Evolutionary conservation across 2,113 vertebrate species (phyloP), one percentile per base, ranked within the genome.

Genomic region (Propithecus coquereli): DNA sequence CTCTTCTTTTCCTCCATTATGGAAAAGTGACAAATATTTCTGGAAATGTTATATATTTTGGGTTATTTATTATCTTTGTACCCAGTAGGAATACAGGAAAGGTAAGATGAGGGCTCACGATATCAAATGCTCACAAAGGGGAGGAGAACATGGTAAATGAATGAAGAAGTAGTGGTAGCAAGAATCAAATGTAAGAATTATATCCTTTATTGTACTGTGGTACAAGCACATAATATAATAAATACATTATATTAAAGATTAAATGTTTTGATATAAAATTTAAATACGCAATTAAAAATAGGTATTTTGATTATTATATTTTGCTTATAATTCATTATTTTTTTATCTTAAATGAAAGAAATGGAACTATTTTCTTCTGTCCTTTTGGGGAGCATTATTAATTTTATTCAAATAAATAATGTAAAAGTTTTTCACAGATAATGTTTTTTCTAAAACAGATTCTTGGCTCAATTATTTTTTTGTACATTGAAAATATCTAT

Each of bases 11-110:
- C 34, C 27, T 9, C 14, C 1, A 40, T 70, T 54, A 34, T 82
- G 32, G 81, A 93, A 95, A 87, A 90, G 73, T 80, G n/a, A 88
- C 30, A 89, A 61, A 74, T 80, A n/a, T 47, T 81, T 91, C 71
- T 85, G 57, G 23, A 66, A 81, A 85, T 40, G 80, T 74, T 54
- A 52, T 20, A 61, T 34, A 50, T n/a, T 59, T 93, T 5, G 45
- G 45, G 47, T 80, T 32, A 76, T 52, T 73, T 30, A 87, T 83
- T 90, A 57, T 45, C 34, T 95, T 95, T 77, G n/a, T 71, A 43
- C 6, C n/a, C 20, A 77, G 66, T 45, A 82, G 34, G 43, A 92
- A 81, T 88, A 3, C 5, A 40, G 27, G 54, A 65, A 63, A 81
- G 47, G 13, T 22, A 92, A 92, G 63, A 68, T 50, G 66, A 85